phyloP scores from a whole-genome alignment of 1,140 invertebrate species.

The Meteorus sp. region DNA sequence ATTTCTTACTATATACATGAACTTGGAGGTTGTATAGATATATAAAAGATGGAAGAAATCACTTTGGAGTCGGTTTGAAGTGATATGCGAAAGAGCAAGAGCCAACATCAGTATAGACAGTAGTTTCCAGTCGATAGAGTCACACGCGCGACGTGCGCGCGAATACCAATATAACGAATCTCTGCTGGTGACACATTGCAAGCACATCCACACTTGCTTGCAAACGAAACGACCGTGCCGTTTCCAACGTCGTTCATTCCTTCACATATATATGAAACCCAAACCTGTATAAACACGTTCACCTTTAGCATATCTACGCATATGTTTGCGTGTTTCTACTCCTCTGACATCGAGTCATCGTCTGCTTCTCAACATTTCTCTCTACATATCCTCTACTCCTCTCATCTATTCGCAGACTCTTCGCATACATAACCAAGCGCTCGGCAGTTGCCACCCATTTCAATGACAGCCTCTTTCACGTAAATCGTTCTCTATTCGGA shows the following conservation, averaged over 20 bases:
- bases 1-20: conserved; percentile 11
- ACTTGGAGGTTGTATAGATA: conserved; percentile 9
- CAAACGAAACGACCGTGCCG: conserved; percentile 2
- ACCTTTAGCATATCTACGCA: conserved; percentile 6
- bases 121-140: conserved; percentile 30
- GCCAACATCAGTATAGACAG: conserved; percentile 18
- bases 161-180: conserved; percentile 30
- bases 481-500: conserved; percentile 35
- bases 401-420: background rate
- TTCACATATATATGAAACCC: background rate
- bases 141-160: conserved; percentile 4
- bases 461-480: conserved; percentile 33
- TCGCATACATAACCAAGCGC: too few species aligned
- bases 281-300: too few species aligned
- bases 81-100: conserved; percentile 1
- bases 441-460: too few species aligned
- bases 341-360: too few species aligned
- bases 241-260: background rate
- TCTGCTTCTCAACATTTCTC: too few species aligned
- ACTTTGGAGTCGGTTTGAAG: conserved; percentile 4
- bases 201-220: conserved; percentile 25
- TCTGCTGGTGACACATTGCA: conserved; percentile 32
- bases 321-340: background rate
- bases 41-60: conserved; percentile 12
- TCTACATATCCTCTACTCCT: background rate